Evolutionary conservation across 2,797 vertebrate genomes (phyloP), one percentile per base, ranked within the genome.

Genomic region (Sebastiscus albofasciatus): DNA sequence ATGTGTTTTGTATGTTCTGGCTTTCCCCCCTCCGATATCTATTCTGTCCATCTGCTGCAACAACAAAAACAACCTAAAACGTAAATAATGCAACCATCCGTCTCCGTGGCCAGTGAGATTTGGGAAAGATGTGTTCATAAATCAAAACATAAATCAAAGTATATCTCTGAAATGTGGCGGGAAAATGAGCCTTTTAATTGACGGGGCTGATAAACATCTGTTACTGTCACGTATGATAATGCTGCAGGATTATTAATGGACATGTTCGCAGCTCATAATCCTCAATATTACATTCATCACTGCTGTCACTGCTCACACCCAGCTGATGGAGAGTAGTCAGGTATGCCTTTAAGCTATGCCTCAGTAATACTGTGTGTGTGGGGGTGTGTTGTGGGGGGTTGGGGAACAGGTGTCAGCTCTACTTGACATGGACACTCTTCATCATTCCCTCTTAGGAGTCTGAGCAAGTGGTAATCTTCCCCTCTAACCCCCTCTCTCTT

Each of bases 401-500:
- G 42, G 34, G 26, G 71, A 52, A 9, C 60, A 80, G 67, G 36
- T 77, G 88, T 86, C 87, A 52, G 76, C 69, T 81, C 80, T 72
- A 0, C 9, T 88, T 61, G 72, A 60, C n/a, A 64, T 55, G 83
- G 68, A 85, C 81, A 90, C 80, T 82, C 33, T 67, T 88, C 86
- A 87, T 87, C 67, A 31, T 87, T 80, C 82, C 72, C 89, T 89
- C 88, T 7, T 1, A 58, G 72, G 86, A 85, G 6, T 74, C 61
- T 31, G 36, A 75, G 68, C 14, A n/a, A 69, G 34, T 10, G 0
- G 71, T 84, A 64, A 80, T 82, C 60, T 82, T 60, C 33, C 70
- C 72, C 67, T 72, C 42, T 10, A 65, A 72, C 77, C 31, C 52
- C 66, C 60, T 34, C 56, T 72, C 64, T 46, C 39, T 70, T 18